Conservation (phyloP, 2,888 invertebrate species). For the Neoitamus cyanurus region DNA sequence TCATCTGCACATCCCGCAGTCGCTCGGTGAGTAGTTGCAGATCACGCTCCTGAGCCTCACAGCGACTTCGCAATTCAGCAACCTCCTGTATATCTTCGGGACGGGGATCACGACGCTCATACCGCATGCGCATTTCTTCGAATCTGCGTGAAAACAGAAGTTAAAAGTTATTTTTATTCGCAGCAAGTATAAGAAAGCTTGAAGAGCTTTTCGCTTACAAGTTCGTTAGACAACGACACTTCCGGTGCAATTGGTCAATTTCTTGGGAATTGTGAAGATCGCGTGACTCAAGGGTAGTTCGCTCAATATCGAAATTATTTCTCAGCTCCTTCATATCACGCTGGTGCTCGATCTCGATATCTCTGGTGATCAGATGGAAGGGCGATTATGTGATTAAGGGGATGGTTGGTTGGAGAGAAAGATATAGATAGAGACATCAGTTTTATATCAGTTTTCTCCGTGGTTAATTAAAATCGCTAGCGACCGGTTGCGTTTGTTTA, state of each 20-base stretch:
- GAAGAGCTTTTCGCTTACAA: constrained; percentile 66
- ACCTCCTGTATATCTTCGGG: constrained; percentile 70
- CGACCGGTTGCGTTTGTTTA: not conserved
- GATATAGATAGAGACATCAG: constrained; percentile 39
- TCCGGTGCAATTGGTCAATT: constrained; percentile 70
- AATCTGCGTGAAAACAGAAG: constrained; percentile 62
- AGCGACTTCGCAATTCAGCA: constrained; percentile 69
- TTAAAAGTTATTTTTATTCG: not conserved
- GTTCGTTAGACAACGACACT: constrained; percentile 71
- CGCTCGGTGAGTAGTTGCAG: constrained; percentile 70
- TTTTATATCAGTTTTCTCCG: constrained; percentile 5
- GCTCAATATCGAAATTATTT: constrained; percentile 65
- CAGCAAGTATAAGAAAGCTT: not conserved
- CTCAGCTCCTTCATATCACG: constrained; percentile 64
- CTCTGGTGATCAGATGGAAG: constrained; percentile 60
- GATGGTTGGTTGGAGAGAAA: constrained; percentile 9
- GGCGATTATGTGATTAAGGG: constrained; percentile 44
- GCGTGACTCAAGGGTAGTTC: constrained; percentile 64
- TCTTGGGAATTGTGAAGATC: constrained; percentile 69
- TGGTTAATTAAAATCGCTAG: not conserved
- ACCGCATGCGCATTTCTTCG: constrained; percentile 71
- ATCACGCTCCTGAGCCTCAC: constrained; percentile 71
- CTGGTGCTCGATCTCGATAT: constrained; percentile 66
- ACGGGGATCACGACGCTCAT: constrained; percentile 70
- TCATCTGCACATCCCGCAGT: constrained; percentile 70